Conservation (phyloP, 2,113 vertebrate genomes). For the Anas platyrhynchos region DNA sequence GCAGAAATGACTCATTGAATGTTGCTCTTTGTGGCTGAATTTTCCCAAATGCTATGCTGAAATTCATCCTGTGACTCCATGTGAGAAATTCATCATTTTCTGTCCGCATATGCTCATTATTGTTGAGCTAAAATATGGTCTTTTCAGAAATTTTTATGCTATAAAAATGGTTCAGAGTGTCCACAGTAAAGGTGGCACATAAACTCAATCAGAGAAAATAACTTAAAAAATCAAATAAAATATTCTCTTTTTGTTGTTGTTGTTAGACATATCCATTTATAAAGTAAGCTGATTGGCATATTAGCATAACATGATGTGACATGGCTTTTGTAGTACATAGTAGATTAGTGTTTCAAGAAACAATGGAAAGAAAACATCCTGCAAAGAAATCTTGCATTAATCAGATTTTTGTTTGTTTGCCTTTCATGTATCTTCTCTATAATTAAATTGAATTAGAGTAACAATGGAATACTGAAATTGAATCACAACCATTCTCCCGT, state of each 20-base stretch:
- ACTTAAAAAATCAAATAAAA: not conserved
- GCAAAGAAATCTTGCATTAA: not conserved
- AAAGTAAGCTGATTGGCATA: not conserved
- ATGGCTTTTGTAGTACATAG: not conserved
- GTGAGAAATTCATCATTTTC: not conserved
- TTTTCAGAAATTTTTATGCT: not conserved
- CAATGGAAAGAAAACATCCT: not conserved
- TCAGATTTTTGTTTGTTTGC: not conserved
- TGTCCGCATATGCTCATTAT: not conserved
- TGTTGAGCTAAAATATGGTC: not conserved
- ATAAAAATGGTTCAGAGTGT: not conserved
- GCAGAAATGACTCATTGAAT: not conserved
- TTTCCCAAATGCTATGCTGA: not conserved
- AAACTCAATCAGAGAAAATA: not conserved
- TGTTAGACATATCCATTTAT: not conserved
- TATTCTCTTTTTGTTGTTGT: not conserved
- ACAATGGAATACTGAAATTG: not conserved
- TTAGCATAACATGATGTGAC: not conserved
- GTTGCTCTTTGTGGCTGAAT: not conserved
- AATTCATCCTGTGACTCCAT: not conserved
- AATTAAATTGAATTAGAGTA: not conserved
- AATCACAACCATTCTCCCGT: not conserved
- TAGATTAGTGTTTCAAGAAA: not conserved
- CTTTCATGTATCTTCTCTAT: not conserved
- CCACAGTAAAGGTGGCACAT: not conserved